Conservation (phyloP, 2,113 vertebrate genomes). For the Vulpes vulpes region DNA sequence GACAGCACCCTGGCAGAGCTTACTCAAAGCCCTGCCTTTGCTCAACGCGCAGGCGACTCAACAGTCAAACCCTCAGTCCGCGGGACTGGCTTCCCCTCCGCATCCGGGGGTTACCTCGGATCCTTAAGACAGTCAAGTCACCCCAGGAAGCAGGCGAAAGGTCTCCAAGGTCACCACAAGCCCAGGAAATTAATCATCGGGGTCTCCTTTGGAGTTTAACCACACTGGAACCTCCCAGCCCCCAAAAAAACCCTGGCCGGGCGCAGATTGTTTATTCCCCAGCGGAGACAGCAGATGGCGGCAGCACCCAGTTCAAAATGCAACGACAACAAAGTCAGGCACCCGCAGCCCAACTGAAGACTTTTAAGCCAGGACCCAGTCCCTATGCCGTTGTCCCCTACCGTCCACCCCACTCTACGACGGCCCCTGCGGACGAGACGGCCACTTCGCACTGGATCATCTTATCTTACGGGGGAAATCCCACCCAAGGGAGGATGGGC, state of each 20-base stretch:
- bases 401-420: not conserved
- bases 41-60: accelerated
- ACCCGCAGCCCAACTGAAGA: not conserved
- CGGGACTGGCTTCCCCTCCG: not conserved
- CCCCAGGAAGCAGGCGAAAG: not conserved
- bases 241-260: not conserved
- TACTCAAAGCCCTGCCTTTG: not conserved
- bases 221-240: not conserved
- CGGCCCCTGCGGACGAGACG: accelerated
- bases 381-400: not conserved
- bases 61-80: not conserved
- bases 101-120: not conserved
- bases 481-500: not conserved
- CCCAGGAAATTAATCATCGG: slow-evolving; percentile 64
- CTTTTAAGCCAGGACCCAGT: not conserved
- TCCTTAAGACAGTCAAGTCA: not conserved
- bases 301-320: slow-evolving; percentile 52
- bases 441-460: accelerated
- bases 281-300: slow-evolving; percentile 80
- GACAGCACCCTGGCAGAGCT: not conserved
- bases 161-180: not conserved
- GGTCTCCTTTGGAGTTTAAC: not conserved
- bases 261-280: not conserved
- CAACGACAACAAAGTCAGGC: slow-evolving; percentile 44
- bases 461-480: not conserved